These are phyloP conservation scores for Tautogolabrus adspersus DNA, from an alignment of 2,113 vertebrate genomes.

Conservation along the genomic window DNA sequence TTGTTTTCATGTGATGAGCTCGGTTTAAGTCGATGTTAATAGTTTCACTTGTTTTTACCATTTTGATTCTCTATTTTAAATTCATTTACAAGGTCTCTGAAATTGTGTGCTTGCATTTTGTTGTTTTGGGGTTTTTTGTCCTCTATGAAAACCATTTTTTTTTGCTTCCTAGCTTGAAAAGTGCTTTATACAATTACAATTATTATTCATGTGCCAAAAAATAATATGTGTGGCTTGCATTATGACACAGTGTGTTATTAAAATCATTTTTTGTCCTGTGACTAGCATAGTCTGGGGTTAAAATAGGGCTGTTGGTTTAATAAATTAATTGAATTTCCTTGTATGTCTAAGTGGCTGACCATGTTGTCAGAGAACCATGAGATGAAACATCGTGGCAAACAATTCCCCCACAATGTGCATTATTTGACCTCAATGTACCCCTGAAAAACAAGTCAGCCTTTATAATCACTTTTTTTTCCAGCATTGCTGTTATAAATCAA, in stretches of 20 bases:
- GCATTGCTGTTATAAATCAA: background rate
- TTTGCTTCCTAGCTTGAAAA: no score
- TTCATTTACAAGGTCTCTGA: no score
- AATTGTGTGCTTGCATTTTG: background rate
- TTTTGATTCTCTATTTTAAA: no score
- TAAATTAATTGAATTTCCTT: background rate
- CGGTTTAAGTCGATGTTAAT: no score
- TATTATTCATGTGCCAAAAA: no score
- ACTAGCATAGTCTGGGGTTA: background rate
- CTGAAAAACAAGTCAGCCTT: background rate
- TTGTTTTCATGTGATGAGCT: no score
- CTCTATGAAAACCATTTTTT: background rate
- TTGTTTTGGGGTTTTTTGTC: background rate
- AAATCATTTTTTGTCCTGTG: no score
- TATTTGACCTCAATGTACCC: slow-evolving; percentile 17
- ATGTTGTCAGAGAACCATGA: background rate
- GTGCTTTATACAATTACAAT: no score
- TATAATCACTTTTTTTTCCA: background rate
- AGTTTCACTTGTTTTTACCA: no score
- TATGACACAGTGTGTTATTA: no score
- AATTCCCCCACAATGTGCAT: background rate
- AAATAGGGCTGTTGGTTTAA: background rate
- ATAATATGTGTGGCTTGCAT: no score
- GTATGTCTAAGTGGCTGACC: background rate
- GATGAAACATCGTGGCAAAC: background rate